A percentile compares a stretch with the other conserved stretches of the same genome.
Conservation (phyloP, 1,140 invertebrate species). For the Mizuhopecten yessoensis region DNA sequence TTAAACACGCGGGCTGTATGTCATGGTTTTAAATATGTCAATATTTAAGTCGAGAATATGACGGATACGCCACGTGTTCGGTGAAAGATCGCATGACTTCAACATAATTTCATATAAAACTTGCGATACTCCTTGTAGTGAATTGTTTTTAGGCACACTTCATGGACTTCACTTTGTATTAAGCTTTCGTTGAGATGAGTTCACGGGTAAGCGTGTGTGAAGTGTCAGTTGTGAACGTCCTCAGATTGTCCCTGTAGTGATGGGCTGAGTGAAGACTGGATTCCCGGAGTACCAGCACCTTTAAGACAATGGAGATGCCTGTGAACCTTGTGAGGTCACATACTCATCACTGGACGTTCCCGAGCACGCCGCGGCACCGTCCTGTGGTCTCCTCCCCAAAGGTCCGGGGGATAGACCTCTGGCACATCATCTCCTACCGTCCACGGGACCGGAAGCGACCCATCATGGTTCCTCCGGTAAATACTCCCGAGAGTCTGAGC, state of each 20-base stretch:
- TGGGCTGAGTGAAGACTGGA: background rate
- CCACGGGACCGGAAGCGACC: conserved; percentile 1
- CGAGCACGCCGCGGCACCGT: background rate
- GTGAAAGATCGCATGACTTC: background rate
- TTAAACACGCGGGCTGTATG: background rate
- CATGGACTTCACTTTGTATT: too few species aligned
- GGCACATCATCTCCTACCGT: conserved; percentile 27
- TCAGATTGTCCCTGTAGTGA: background rate
- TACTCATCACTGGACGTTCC: background rate
- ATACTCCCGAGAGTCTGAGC: conserved; percentile 24
- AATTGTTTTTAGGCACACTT: too few species aligned
- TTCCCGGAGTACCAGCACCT: background rate
- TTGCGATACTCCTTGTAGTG: background rate
- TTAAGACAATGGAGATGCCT: conserved; percentile 27
- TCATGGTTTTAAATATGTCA: background rate
- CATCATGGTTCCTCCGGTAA: background rate
- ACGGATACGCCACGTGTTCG: background rate
- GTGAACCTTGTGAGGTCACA: background rate
- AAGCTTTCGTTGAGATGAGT: too few species aligned
- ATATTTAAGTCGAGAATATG: background rate
- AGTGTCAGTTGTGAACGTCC: background rate
- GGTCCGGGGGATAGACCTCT: background rate
- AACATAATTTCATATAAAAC: too few species aligned
- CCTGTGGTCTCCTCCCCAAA: background rate
- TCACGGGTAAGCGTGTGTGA: background rate